Percentiles rank a stretch among this genome's conserved stretches.
phyloP scores from a whole-genome alignment of 2,797 vertebrate genomes.

The Helostoma temminkii region DNA sequence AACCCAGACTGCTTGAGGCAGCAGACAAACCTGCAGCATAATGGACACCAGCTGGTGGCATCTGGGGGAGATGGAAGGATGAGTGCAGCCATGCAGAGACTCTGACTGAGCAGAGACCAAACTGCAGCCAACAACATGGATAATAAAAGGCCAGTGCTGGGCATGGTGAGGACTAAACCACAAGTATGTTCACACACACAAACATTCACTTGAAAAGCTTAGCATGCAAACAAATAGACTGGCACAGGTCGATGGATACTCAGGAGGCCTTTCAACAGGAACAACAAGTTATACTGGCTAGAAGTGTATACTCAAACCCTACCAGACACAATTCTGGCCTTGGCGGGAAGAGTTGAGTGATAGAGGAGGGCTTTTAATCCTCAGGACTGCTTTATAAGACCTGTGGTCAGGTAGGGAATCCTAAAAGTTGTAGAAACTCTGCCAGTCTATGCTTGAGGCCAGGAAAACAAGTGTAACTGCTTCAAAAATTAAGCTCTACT shows the following conservation, averaged over 20 bases:
- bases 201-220: constrained; percentile 51
- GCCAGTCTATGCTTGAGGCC: constrained; percentile 3
- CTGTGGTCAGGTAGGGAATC: constrained; percentile 14
- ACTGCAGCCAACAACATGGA: constrained; percentile 57
- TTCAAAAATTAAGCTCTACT: constrained; percentile 3
- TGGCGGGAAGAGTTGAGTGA: constrained; percentile 48
- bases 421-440: constrained; percentile 18
- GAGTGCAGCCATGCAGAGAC: constrained; percentile 48
- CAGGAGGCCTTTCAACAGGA: constrained; percentile 43
- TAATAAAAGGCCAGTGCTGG: constrained; percentile 64
- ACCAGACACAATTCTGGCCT: constrained; percentile 25
- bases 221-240: constrained; percentile 60
- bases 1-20: constrained; percentile 22
- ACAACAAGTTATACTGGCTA: constrained; percentile 35
- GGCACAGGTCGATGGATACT: constrained; percentile 35
- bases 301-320: constrained; percentile 12
- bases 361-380: constrained; percentile 10
- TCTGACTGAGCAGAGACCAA: constrained; percentile 45
- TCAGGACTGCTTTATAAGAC: constrained; percentile 12
- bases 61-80: constrained; percentile 54
- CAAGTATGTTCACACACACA: constrained; percentile 42
- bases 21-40: constrained; percentile 57
- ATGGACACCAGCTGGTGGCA: constrained; percentile 80
- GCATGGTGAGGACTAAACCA: constrained; percentile 60
- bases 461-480: constrained; percentile 34